Evolutionary conservation across 2,113 vertebrate genomes (phyloP), one percentile per base, ranked within the genome.

Genomic region (Panthera leo): DNA sequence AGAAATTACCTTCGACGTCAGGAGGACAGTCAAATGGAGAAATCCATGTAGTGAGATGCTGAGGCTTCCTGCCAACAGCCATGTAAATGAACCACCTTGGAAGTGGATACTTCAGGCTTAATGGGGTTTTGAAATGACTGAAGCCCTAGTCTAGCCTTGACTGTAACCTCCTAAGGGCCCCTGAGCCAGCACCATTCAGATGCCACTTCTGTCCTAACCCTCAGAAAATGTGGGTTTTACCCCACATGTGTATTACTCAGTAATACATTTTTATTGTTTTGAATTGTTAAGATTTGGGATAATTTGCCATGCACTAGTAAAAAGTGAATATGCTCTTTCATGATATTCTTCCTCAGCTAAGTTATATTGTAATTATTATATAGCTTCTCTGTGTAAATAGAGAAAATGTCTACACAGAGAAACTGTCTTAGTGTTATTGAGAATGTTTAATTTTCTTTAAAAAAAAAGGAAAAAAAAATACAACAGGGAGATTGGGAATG

Each of bases 251-350:
- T 39, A 39, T 39, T 39, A 39, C 39, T 39, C 58, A 11, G 8
- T 67, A 76, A 85, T 65, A 80, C 11, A 68, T 80, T 25, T 90
- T 93, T 68, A 73, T 84, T 96, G 39, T 55, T 93, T 97, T 63
- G 71, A 53, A 34, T 23, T 95, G 36, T 48, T 83, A 58, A 70
- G 15, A 73, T 90, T 94, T 92, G 42, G 39, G 23, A 14, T 76
- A 73, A 78, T 82, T 94, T 94, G 31, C 92, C 83, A 63, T 18
- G 2, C 21, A 42, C 1, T 78, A 63, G 61, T 16, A 85, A 34
- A 92, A 95, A 94, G 79, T 31, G n/a, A 83, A 80, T 53, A 23
- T 10, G 39, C 19, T 34, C 5, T 58, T 93, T 94, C 65, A 36
- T 70, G 45, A 23, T 63, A 34, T 48, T 94, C 94, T 80, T 78